A percentile compares a stretch with the other conserved stretches of the same genome.
Conservation (phyloP, 2,888 invertebrate genomes). For the Leptopilina drosophilae region DNA sequence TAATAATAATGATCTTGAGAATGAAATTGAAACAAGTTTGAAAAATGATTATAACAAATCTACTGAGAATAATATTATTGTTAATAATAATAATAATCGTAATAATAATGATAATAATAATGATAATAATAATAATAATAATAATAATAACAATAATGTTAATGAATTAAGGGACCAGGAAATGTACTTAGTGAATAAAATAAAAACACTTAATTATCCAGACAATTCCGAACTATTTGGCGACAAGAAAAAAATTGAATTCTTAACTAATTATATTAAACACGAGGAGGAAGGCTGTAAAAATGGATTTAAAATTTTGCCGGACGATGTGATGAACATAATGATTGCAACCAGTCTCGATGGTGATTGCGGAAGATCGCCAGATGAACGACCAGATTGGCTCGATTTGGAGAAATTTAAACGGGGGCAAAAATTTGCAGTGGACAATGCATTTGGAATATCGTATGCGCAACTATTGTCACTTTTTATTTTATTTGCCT, state of each 20-base stretch:
- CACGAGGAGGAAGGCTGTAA: background rate
- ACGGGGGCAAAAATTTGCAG: slow-evolving; percentile 77
- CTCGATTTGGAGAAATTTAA: slow-evolving; percentile 75
- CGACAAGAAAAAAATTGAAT: slow-evolving; percentile 23
- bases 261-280: background rate
- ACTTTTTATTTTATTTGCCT: slow-evolving; percentile 75
- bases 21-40: too few relatives aligned
- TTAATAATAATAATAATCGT: too few relatives aligned
- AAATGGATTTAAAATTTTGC: slow-evolving; percentile 32
- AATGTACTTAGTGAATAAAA: slow-evolving; percentile 3
- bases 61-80: too few relatives aligned
- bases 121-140: too few relatives aligned
- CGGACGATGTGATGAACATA: slow-evolving; percentile 41
- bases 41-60: too few relatives aligned
- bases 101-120: background rate
- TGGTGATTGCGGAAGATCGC: slow-evolving; percentile 62
- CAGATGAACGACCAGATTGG: slow-evolving; percentile 73
- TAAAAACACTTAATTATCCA: background rate
- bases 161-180: background rate
- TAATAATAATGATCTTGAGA: background rate
- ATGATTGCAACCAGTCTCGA: slow-evolving; percentile 39
- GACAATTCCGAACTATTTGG: slow-evolving; percentile 41
- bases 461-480: slow-evolving; percentile 73
- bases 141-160: background rate
- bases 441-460: slow-evolving; percentile 71